Evolutionary conservation across 1,140 invertebrate genomes (phyloP).

Genomic region (Drosophila oshimai): DNA sequence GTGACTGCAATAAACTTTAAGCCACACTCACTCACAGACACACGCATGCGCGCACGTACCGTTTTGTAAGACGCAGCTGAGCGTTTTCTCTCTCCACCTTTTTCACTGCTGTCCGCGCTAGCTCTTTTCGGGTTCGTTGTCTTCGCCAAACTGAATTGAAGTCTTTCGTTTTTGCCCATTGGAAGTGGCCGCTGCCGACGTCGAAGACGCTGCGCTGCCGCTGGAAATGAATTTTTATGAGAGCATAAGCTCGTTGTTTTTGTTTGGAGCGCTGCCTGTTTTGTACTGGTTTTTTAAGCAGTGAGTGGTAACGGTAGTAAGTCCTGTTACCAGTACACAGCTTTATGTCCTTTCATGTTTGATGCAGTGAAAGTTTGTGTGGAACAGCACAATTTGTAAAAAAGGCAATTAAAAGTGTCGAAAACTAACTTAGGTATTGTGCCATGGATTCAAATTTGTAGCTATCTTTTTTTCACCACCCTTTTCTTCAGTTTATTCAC

Average conservation of each 20-base stretch:
- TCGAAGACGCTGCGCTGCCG: slow-evolving; percentile 14
- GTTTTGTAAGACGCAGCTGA: slow-evolving; percentile 58
- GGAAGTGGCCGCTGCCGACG: slow-evolving; percentile 50
- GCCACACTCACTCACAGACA: slow-evolving; percentile 29
- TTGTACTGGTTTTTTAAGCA: slow-evolving; percentile 20
- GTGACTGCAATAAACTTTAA: slow-evolving; percentile 72
- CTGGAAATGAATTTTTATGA: slow-evolving; percentile 62
- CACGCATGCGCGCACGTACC: slow-evolving; percentile 77
- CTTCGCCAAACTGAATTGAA: slow-evolving; percentile 82
- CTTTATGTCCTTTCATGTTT: background rate
- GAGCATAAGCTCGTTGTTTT: slow-evolving; percentile 32
- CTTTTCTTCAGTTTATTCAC: background rate
- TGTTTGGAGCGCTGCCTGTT: slow-evolving; percentile 19
- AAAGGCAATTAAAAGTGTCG: too few relatives aligned
- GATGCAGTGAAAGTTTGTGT: background rate
- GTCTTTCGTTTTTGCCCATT: slow-evolving; percentile 82
- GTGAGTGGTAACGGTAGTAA: slow-evolving; percentile 19
- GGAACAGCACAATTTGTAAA: background rate
- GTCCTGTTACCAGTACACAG: background rate
- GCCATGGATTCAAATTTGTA: background rate
- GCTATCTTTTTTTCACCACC: background rate
- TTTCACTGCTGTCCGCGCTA: slow-evolving; percentile 53
- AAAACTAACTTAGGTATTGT: too few relatives aligned
- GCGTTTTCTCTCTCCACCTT: slow-evolving; percentile 46
- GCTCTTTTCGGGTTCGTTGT: slow-evolving; percentile 82